These are phyloP conservation scores for Agrypnia vestita DNA, from an alignment of 1,140 invertebrate species.

Conservation along the genomic window DNA sequence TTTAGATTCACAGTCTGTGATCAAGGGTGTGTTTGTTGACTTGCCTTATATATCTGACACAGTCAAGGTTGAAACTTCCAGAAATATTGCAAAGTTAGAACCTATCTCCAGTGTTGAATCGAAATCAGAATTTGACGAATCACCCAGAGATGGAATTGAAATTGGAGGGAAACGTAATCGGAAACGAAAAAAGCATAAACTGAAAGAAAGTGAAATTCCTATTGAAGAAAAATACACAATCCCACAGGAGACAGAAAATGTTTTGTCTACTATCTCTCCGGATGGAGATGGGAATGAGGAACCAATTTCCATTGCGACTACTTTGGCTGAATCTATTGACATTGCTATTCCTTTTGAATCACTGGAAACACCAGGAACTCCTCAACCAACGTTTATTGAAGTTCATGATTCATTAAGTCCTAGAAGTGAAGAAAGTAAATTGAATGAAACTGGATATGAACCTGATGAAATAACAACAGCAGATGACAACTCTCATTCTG, in stretches of 20 bases:
- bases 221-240: conserved; percentile 59
- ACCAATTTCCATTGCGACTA: conserved; percentile 70
- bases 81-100: conserved; percentile 43
- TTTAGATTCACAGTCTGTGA: conserved; percentile 51
- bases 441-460: conserved; percentile 72
- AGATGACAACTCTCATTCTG: conserved; percentile 69
- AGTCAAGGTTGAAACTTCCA: conserved; percentile 46
- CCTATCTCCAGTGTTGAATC: conserved; percentile 59
- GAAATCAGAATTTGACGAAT: conserved; percentile 63
- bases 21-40: conserved; percentile 52
- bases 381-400: conserved; percentile 72
- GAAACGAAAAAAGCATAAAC: conserved; percentile 73
- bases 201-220: conserved; percentile 61
- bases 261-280: conserved; percentile 58
- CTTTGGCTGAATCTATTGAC: conserved; percentile 77
- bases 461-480: conserved; percentile 75
- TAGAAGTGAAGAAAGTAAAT: conserved; percentile 66
- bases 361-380: conserved; percentile 69
- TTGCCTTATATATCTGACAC: conserved; percentile 56
- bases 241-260: conserved; percentile 54
- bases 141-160: conserved; percentile 69
- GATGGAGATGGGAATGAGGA: conserved; percentile 62
- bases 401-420: conserved; percentile 68
- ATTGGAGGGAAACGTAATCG: conserved; percentile 67
- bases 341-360: conserved; percentile 72